Conservation (phyloP, 2,888 invertebrate species). For the Bugula neritina region DNA sequence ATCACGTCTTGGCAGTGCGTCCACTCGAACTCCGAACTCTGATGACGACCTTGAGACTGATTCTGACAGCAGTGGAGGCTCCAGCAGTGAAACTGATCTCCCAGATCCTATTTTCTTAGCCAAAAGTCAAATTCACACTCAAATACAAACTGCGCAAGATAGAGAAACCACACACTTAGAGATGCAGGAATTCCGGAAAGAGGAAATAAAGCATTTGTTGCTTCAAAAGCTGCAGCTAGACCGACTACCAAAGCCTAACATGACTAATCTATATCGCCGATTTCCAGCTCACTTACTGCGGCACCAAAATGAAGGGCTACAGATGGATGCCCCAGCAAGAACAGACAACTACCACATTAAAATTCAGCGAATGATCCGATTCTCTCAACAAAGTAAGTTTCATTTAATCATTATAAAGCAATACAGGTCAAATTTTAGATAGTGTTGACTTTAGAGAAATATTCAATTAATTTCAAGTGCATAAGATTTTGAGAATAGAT, state of each 20-base stretch:
- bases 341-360: conserved; percentile 21
- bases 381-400: conserved; percentile 19
- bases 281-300: neutral
- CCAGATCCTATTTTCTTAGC: neutral
- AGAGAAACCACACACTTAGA: neutral
- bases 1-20: neutral
- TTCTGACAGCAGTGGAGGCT: neutral
- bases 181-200: neutral
- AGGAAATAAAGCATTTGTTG: neutral
- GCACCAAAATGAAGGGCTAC: neutral
- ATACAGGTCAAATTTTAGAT: too few species aligned
- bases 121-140: neutral
- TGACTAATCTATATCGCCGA: neutral
- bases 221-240: neutral
- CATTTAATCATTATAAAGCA: too few species aligned
- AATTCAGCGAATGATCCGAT: conserved; percentile 21
- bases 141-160: neutral
- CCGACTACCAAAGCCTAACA: neutral
- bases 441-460: too few species aligned
- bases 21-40: neutral
- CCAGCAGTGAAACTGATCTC: neutral
- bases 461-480: too few species aligned
- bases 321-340: conserved; percentile 9
- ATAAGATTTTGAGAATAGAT: too few species aligned
- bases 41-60: neutral